Evolutionary conservation across 2,113 vertebrate genomes (phyloP), one percentile per base, ranked within the genome.

Genomic region (Carassius auratus): DNA sequence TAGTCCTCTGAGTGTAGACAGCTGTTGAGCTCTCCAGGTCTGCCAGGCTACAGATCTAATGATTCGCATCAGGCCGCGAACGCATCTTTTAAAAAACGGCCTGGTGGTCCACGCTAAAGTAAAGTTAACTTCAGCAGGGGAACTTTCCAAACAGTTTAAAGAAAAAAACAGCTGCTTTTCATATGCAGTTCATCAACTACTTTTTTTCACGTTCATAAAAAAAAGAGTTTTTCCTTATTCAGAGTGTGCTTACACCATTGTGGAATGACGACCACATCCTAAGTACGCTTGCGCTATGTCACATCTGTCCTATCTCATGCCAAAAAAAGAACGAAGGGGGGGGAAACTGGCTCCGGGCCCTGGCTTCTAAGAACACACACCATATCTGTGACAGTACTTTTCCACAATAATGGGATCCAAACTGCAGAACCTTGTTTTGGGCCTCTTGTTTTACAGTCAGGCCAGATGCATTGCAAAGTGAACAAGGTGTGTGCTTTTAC

Each of bases 301-400:
- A 84, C 86, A 85, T 85, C 73, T 85, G 88, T 59, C 33, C 66
- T 76, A 76, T 78, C n/a, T 15, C 10, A 17, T 68, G 71, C 76
- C 85, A 76, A 79, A 30, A 73, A 79, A 75, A 23, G 55, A 61
- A 12, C 0, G 3, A 9, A 30, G 71, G 14, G 42, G 26, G 64
- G 36, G 76, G 75, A 62, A 77, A 21, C 15, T 86, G 87, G 85
- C 83, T 19, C 8, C 1, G 0, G 8, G 85, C 87, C 89, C 55
- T 83, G 89, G 87, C 77, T 88, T 90, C 87, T 86, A 90, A 85
- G 89, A 90, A 88, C 85, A 69, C 78, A 26, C 61, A 84, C 48
- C 74, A 85, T 83, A 86, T 76, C 81, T 77, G 78, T 76, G 77
- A 87, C 87, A 30, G 80, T 85, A 88, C 83, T 88, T 88, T 85